A percentile compares a stretch with the other conserved stretches of the same genome.
Evolutionary conservation across 2,888 invertebrate genomes (phyloP).

Genomic region (Chrysolina americana): DNA sequence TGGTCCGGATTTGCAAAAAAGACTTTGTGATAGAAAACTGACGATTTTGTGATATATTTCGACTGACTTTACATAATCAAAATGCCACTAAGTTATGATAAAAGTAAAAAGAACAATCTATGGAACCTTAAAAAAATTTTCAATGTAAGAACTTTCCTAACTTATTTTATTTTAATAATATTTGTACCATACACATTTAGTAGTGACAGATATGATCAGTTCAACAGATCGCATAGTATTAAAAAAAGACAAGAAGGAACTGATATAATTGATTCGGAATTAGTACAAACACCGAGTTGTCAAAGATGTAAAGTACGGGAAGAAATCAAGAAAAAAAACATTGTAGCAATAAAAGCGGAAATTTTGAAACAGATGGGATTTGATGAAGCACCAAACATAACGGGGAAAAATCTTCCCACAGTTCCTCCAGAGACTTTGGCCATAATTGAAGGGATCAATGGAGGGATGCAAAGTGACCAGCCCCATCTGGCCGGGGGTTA

Average conservation of each 20-base stretch:
- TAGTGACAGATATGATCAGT: slow-evolving; percentile 48
- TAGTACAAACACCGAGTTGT: slow-evolving; percentile 64
- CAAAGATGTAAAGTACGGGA: slow-evolving; percentile 73
- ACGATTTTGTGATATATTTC: slow-evolving; percentile 48
- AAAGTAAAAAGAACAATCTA: slow-evolving; percentile 29
- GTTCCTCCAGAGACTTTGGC: slow-evolving; percentile 70
- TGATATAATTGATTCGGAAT: slow-evolving; percentile 26
- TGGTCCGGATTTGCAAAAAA: slow-evolving; percentile 32
- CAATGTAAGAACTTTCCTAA: slow-evolving; percentile 43
- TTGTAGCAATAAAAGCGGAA: slow-evolving; percentile 75
- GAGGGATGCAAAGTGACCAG: slow-evolving; percentile 70
- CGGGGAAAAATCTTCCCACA: slow-evolving; percentile 73
- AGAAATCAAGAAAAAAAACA: slow-evolving; percentile 73
- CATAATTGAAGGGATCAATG: slow-evolving; percentile 63
- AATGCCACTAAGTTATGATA: slow-evolving; percentile 39
- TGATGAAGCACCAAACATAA: slow-evolving; percentile 73
- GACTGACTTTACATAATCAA: slow-evolving; percentile 46
- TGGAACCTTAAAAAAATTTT: slow-evolving; percentile 36
- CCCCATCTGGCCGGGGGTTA: slow-evolving; percentile 68
- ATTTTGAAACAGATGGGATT: slow-evolving; percentile 75
- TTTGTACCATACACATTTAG: slow-evolving; percentile 39
- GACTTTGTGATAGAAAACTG: slow-evolving; percentile 47
- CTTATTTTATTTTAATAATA: slow-evolving; percentile 40
- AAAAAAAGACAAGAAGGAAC: slow-evolving; percentile 40
- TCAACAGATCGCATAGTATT: slow-evolving; percentile 48